Evolutionary conservation across 2,797 vertebrate genomes (phyloP).

Genomic region (Linurgus olivaceus): DNA sequence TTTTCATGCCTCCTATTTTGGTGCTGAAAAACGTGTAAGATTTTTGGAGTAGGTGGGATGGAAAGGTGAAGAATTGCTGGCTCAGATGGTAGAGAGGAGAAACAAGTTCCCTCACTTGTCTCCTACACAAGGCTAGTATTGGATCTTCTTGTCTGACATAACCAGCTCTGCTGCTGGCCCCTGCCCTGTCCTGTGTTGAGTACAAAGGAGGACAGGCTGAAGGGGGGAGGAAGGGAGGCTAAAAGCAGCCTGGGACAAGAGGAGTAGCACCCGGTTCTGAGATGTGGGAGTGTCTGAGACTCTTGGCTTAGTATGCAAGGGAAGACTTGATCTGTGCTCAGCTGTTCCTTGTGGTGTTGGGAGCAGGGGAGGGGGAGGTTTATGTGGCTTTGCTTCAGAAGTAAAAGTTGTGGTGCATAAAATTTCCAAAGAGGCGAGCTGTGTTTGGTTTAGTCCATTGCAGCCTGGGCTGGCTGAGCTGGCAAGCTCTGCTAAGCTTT

Average conservation of each 20-base stretch:
- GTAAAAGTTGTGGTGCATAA: not conserved
- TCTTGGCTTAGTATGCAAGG: not conserved
- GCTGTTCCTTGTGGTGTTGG: not conserved
- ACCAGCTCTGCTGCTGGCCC: not conserved
- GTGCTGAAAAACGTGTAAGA: not conserved
- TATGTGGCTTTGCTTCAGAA: slow-evolving; percentile 33
- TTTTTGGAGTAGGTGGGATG: not conserved
- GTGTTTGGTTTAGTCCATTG: not conserved
- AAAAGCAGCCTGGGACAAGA: not conserved
- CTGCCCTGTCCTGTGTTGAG: not conserved
- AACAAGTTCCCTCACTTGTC: not conserved
- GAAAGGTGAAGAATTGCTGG: not conserved
- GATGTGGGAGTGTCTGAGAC: slow-evolving; percentile 21
- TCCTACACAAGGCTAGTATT: not conserved
- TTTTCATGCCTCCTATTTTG: not conserved
- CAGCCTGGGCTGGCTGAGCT: slow-evolving; percentile 1
- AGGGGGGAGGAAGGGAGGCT: not conserved
- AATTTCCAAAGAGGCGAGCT: not conserved
- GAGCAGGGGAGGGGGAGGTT: not conserved
- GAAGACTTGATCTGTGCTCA: not conserved
- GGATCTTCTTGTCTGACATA: not conserved
- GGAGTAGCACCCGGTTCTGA: not conserved
- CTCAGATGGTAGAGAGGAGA: not conserved
- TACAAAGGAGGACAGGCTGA: not conserved
- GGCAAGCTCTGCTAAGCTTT: not conserved